A percentile compares a stretch with the other conserved stretches of the same genome.
Evolutionary conservation across 2,797 vertebrate genomes (phyloP).

Genomic region (Manis javanica): DNA sequence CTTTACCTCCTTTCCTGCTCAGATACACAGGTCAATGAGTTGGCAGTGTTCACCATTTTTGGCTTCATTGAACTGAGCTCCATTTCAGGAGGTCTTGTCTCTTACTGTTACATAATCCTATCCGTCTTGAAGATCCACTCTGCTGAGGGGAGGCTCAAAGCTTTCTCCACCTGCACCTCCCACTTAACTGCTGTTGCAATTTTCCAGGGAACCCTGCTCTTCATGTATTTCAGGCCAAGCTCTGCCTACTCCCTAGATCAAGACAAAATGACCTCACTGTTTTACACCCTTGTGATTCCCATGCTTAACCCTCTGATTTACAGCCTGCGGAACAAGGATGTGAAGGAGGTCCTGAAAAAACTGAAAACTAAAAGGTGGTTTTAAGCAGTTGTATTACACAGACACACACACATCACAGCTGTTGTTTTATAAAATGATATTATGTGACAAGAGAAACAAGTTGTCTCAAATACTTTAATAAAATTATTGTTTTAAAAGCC

Average conservation of each 20-base stretch:
- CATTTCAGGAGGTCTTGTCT: neutral
- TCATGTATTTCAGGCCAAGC: conserved; percentile 60
- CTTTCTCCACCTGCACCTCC: conserved; percentile 65
- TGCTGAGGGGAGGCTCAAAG: conserved; percentile 20
- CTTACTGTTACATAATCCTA: conserved; percentile 46
- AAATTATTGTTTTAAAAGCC: neutral
- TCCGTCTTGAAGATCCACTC: conserved; percentile 34
- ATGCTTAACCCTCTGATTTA: conserved; percentile 20
- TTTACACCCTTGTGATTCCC: conserved; percentile 44
- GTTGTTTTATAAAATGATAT: neutral
- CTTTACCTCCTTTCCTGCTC: neutral
- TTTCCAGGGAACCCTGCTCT: conserved; percentile 60
- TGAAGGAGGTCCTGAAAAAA: conserved; percentile 50
- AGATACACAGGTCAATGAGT: neutral
- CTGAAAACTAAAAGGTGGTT: neutral
- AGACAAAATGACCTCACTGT: conserved; percentile 58
- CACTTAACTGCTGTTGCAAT: conserved; percentile 58
- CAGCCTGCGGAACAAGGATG: conserved; percentile 35
- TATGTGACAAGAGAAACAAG: neutral
- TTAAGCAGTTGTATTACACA: neutral
- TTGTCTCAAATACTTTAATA: neutral
- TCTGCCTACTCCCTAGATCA: conserved; percentile 32
- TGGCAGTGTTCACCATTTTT: neutral
- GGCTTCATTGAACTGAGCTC: conserved; percentile 53
- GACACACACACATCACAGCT: neutral